Percentiles rank a stretch among this genome's conserved stretches.
Evolutionary conservation across 2,888 invertebrate genomes (phyloP).

Genomic region (Fissipunctia ypsillon): DNA sequence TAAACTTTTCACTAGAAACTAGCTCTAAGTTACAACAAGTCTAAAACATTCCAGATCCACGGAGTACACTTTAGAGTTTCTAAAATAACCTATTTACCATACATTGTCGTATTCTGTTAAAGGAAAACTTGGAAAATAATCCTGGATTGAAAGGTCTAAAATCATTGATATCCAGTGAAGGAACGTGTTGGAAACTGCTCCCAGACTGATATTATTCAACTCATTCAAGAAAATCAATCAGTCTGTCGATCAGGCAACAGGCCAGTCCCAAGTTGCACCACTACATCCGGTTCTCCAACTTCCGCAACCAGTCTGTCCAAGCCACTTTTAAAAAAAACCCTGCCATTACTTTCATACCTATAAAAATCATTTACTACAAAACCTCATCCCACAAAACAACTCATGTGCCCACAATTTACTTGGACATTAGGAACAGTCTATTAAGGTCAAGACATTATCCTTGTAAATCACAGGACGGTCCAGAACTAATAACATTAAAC

Average conservation of each 20-base stretch:
- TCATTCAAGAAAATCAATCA: too few species aligned
- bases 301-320: background rate
- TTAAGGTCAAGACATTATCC: constrained; percentile 71
- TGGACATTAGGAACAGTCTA: constrained; percentile 67
- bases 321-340: background rate
- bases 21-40: background rate
- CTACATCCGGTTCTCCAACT: background rate
- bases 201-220: too few species aligned
- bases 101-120: too few species aligned
- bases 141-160: background rate
- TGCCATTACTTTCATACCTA: background rate
- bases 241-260: background rate
- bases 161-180: background rate
- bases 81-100: background rate
- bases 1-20: background rate
- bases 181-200: background rate
- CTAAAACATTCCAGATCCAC: background rate
- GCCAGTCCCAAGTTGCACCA: background rate
- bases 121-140: background rate
- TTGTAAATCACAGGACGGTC: constrained; percentile 69
- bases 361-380: constrained; percentile 32
- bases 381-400: constrained; percentile 39
- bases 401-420: constrained; percentile 63
- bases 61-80: background rate
- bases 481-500: constrained; percentile 72